Evolutionary conservation across 2,113 vertebrate genomes (phyloP).

Genomic region (Zingel zingel): DNA sequence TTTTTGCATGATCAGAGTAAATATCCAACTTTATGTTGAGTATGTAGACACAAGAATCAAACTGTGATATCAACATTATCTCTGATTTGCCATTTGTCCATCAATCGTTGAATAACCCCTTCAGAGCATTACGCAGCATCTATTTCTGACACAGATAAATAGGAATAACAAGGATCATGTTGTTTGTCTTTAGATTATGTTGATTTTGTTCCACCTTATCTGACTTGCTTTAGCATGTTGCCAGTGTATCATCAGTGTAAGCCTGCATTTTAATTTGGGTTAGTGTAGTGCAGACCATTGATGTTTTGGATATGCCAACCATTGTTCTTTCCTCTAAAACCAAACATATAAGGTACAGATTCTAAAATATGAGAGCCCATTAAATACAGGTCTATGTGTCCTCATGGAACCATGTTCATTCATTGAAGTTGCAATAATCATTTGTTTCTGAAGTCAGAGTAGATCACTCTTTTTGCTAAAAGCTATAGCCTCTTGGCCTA

Average conservation of each 20-base stretch:
- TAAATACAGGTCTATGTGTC: neutral
- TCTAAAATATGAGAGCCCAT: neutral
- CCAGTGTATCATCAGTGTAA: neutral
- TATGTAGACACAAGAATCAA: neutral
- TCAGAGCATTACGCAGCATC: neutral
- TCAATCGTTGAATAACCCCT: neutral
- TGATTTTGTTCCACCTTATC: neutral
- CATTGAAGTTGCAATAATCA: neutral
- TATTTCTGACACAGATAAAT: neutral
- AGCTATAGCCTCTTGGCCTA: constrained; percentile 9
- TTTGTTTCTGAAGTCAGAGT: constrained; percentile 13
- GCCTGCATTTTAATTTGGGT: neutral
- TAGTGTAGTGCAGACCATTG: neutral
- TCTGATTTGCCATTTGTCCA: neutral
- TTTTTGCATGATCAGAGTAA: constrained; percentile 11
- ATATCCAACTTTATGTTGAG: neutral
- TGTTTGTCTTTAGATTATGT: no score
- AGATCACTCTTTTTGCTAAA: neutral
- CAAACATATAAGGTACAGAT: neutral
- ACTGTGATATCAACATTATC: neutral
- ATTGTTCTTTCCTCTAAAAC: neutral
- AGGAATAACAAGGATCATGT: neutral
- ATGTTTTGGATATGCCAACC: neutral
- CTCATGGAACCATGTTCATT: neutral
- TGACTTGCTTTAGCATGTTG: neutral